Conservation (phyloP, 2,797 vertebrate genomes). For the Nothura maculosa region DNA sequence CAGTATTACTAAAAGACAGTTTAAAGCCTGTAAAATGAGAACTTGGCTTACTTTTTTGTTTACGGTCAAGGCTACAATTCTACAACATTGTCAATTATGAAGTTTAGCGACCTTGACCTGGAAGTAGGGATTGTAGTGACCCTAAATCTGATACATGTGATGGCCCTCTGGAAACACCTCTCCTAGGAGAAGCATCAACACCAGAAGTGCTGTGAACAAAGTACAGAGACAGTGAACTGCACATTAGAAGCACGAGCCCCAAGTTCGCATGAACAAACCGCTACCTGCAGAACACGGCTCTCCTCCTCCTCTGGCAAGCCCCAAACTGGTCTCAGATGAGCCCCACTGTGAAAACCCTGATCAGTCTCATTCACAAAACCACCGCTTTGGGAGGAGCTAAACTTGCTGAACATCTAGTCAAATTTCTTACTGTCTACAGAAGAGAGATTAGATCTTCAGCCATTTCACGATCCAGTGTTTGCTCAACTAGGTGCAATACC, state of each 20-base stretch:
- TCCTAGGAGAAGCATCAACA: background rate
- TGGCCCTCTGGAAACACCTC: background rate
- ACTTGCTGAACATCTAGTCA: background rate
- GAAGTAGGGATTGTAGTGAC: background rate
- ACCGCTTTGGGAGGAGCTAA: background rate
- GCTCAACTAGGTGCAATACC: background rate
- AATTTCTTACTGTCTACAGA: no score
- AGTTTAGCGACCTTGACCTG: accelerated
- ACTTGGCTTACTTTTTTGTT: background rate
- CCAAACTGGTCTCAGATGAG: background rate
- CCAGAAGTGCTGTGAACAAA: background rate
- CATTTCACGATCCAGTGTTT: background rate
- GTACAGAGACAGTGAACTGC: background rate
- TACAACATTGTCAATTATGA: background rate
- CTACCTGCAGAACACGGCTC: background rate
- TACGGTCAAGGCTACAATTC: background rate
- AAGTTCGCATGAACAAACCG: background rate
- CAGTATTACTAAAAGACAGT: background rate
- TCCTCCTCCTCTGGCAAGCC: background rate
- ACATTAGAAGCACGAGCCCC: background rate
- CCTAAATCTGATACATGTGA: background rate
- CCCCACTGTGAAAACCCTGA: background rate
- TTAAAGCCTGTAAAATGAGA: background rate
- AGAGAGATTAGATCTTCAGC: background rate
- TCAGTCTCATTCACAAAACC: no score